Percentiles rank a stretch among this genome's conserved stretches.
Evolutionary conservation across 2,113 vertebrate species (phyloP).

Genomic region (Gallinago jamesoni): DNA sequence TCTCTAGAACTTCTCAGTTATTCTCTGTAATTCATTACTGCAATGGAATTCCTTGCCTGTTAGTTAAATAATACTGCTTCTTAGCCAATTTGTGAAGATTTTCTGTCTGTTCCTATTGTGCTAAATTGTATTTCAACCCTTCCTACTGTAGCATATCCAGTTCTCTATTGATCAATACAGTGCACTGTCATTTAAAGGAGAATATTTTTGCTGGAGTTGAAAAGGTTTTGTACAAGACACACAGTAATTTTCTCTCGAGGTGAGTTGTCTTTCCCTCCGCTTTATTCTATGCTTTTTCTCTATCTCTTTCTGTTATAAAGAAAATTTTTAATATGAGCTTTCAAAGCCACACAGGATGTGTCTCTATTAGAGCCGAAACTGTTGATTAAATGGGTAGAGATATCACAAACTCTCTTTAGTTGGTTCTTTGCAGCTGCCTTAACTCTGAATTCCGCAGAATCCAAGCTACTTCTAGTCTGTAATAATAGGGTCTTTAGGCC

Average conservation of each 20-base stretch:
- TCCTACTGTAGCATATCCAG: not conserved
- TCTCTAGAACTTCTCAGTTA: not conserved
- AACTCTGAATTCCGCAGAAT: not conserved
- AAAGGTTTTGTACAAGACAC: constrained; percentile 2
- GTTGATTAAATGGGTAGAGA: not conserved
- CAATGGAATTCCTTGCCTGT: not conserved
- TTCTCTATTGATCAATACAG: not conserved
- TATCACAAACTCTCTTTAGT: not conserved
- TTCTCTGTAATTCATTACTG: not conserved
- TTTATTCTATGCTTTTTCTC: not conserved
- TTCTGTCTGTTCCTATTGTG: constrained; percentile 1
- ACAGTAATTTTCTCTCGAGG: not conserved
- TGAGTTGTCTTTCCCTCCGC: not conserved
- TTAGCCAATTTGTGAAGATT: not conserved
- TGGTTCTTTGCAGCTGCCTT: not conserved
- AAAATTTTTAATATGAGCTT: not conserved
- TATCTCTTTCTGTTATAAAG: not conserved
- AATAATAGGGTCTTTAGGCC: not conserved
- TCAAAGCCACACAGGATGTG: not conserved
- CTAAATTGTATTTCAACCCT: not conserved
- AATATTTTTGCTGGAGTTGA: not conserved
- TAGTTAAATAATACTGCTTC: not conserved
- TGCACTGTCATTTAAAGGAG: not conserved
- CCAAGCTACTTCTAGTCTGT: not conserved
- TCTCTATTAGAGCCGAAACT: not conserved